A percentile compares a stretch with the other conserved stretches of the same genome.
phyloP scores from a whole-genome alignment of 2,797 vertebrate species.

The Chelon labrosus region DNA sequence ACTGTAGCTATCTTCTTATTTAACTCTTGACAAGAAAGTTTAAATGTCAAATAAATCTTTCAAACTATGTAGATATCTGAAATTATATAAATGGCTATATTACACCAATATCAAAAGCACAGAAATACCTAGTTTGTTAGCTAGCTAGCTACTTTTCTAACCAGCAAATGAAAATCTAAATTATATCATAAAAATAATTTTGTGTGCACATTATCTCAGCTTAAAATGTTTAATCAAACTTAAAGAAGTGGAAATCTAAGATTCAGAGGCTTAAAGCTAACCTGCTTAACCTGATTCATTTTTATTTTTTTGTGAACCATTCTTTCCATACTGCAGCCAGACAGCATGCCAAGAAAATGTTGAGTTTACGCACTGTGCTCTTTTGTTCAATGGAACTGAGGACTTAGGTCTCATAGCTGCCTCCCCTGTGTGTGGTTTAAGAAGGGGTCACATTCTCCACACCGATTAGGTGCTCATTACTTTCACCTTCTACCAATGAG shows the following conservation, averaged over 20 bases:
- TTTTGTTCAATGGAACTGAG: conserved; percentile 53
- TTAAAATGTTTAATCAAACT: conserved; percentile 40
- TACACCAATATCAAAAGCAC: too few species aligned
- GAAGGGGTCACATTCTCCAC: conserved; percentile 79
- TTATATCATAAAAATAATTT: not conserved
- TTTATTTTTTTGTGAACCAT: conserved; percentile 20
- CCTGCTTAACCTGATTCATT: conserved; percentile 38
- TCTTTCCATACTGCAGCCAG: conserved; percentile 22
- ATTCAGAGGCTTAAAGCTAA: conserved; percentile 38
- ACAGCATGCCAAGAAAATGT: conserved; percentile 24
- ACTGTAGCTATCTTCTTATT: too few species aligned
- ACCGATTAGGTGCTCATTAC: conserved; percentile 73
- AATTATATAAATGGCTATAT: too few species aligned
- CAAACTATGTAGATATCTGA: too few species aligned
- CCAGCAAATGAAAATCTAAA: not conserved
- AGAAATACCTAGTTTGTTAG: too few species aligned
- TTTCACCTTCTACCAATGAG: conserved; percentile 48
- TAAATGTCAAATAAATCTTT: too few species aligned
- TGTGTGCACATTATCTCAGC: conserved; percentile 7
- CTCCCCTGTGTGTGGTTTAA: conserved; percentile 41
- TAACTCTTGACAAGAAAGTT: too few species aligned
- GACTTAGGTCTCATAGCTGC: conserved; percentile 54
- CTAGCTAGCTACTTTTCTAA: too few species aligned
- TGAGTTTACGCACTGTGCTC: conserved; percentile 24
- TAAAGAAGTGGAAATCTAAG: conserved; percentile 17